Percentiles rank a stretch among this genome's conserved stretches.
Conservation (phyloP, 2,797 vertebrate species). For the Chlorospingus semifuscus region DNA sequence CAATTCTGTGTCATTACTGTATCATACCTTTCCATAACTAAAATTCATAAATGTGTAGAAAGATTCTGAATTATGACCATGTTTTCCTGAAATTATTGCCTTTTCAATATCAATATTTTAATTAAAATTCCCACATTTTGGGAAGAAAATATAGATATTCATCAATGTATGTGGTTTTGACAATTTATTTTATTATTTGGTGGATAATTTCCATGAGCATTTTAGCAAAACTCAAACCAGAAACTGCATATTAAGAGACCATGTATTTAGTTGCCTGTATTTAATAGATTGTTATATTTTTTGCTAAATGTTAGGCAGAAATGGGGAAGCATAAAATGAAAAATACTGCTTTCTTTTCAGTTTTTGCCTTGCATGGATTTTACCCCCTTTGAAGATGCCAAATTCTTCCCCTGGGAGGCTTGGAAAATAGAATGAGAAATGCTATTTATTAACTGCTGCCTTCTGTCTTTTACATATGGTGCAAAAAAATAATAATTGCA, state of each 20-base stretch:
- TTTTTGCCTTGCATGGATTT: slow-evolving; percentile 16
- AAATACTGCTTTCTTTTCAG: background rate
- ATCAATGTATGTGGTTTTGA: background rate
- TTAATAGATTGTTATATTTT: background rate
- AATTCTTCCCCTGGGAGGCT: background rate
- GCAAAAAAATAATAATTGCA: background rate
- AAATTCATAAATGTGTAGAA: background rate
- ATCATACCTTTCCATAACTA: background rate
- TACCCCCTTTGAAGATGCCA: slow-evolving; percentile 19
- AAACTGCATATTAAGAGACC: background rate
- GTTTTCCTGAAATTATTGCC: background rate
- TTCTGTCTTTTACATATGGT: slow-evolving; percentile 44
- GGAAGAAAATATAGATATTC: background rate
- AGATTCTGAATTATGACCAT: background rate
- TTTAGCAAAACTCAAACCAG: background rate
- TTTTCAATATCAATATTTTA: background rate
- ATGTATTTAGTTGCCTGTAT: background rate
- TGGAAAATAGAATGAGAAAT: background rate
- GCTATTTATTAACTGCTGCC: slow-evolving; percentile 37
- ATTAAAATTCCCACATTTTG: background rate
- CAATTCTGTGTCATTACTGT: background rate
- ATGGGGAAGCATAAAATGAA: background rate
- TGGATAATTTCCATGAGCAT: background rate
- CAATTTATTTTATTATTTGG: background rate
- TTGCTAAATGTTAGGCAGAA: background rate